Evolutionary conservation across 2,113 vertebrate species (phyloP).

Genomic region (Seriola rivoliana): DNA sequence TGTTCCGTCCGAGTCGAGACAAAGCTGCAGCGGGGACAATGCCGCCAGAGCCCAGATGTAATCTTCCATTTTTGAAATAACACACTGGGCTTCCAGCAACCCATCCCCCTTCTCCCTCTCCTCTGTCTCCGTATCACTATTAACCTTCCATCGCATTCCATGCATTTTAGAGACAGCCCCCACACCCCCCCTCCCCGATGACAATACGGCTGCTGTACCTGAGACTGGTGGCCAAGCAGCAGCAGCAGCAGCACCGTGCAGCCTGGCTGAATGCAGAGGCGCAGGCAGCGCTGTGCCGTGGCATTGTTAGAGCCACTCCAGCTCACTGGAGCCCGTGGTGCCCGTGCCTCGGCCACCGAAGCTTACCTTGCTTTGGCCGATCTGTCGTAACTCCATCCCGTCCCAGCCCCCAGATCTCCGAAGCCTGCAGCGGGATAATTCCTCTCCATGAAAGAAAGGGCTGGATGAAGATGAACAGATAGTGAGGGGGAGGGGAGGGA

Average conservation of each 20-base stretch:
- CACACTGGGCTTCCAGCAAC: constrained; percentile 51
- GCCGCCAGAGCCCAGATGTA: constrained; percentile 20
- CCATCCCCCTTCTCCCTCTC: constrained; percentile 68
- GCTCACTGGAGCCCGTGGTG: constrained; percentile 44
- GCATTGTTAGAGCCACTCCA: constrained; percentile 71
- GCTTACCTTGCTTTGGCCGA: constrained; percentile 92
- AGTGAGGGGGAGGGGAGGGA: constrained; percentile 75
- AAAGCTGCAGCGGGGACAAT: constrained; percentile 57
- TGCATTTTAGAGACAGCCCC: constrained; percentile 81
- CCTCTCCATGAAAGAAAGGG: constrained; percentile 91
- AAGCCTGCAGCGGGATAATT: constrained; percentile 93
- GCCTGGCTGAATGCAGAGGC: constrained; percentile 35
- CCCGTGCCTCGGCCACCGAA: constrained; percentile 38
- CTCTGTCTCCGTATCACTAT: constrained; percentile 70
- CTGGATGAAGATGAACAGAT: constrained; percentile 83
- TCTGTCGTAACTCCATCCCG: constrained; percentile 94
- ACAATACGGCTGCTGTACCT: constrained; percentile 79
- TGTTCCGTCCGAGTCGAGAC: constrained; percentile 29
- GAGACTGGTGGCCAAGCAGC: constrained; percentile 52
- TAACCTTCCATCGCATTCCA: constrained; percentile 83
- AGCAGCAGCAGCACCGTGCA: constrained; percentile 28
- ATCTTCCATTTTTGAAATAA: constrained; percentile 59
- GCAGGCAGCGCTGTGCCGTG: constrained; percentile 29
- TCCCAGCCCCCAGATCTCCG: constrained; percentile 90
- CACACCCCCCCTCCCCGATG: constrained; percentile 36